Conservation (phyloP, 2,797 vertebrate genomes). For the Sebastes itinus region DNA sequence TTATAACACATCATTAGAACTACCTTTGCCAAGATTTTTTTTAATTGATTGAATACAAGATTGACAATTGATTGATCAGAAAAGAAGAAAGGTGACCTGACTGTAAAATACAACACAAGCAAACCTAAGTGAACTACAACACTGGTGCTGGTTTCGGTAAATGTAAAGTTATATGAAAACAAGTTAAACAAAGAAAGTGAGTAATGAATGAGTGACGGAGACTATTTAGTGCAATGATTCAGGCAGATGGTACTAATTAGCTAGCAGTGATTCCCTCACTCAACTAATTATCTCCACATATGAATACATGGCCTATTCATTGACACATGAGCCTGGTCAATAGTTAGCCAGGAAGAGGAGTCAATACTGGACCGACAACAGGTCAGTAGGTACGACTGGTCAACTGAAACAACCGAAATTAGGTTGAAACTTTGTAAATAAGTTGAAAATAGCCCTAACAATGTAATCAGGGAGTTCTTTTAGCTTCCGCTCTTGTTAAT, state of each 20-base stretch:
- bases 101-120: not conserved
- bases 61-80: not conserved
- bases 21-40: too few relatives aligned
- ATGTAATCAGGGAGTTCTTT: conserved; percentile 29
- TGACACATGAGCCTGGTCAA: conserved; percentile 59
- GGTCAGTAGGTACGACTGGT: conserved; percentile 37
- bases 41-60: too few relatives aligned
- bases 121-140: not conserved
- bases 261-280: conserved; percentile 23
- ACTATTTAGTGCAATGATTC: conserved; percentile 12
- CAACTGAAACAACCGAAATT: conserved; percentile 48
- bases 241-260: conserved; percentile 19
- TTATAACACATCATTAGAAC: too few relatives aligned
- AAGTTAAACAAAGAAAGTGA: conserved; percentile 11
- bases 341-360: conserved; percentile 21
- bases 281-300: conserved; percentile 56
- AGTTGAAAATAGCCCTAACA: conserved; percentile 13
- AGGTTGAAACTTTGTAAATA: conserved; percentile 36
- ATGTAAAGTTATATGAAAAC: not conserved
- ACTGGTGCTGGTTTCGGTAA: not conserved
- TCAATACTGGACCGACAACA: conserved; percentile 46
- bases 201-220: conserved; percentile 14
- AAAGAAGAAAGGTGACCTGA: not conserved
- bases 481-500: conserved; percentile 31
- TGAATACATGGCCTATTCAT: conserved; percentile 59